Conservation (phyloP, 2,113 vertebrate species). For the Channa maculata region DNA sequence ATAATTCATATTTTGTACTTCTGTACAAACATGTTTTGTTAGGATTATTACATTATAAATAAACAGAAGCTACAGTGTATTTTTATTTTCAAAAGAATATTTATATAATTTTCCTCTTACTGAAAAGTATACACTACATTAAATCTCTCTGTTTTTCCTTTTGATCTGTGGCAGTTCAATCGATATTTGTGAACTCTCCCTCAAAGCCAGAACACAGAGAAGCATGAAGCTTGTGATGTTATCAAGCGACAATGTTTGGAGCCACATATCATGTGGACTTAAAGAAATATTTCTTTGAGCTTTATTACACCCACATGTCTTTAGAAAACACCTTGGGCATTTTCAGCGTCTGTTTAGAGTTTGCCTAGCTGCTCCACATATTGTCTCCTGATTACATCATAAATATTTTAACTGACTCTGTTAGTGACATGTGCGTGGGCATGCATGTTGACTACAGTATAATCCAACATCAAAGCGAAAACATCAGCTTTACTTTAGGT, state of each 20-base stretch:
- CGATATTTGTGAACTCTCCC: constrained; percentile 55
- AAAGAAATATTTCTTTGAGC: constrained; percentile 60
- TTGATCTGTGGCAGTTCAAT: constrained; percentile 50
- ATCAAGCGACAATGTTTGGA: constrained; percentile 61
- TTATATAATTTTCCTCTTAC: constrained; percentile 10
- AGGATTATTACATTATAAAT: no score
- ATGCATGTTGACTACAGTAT: constrained; percentile 4
- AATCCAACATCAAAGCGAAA: constrained; percentile 34
- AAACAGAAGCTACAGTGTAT: no score
- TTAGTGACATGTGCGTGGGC: constrained; percentile 54
- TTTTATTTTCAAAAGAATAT: constrained; percentile 19
- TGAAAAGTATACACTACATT: constrained; percentile 24
- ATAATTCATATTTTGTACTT: neutral
- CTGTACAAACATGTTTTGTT: no score
- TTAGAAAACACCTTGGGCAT: constrained; percentile 61
- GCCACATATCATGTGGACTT: constrained; percentile 54
- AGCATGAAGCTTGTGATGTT: constrained; percentile 65
- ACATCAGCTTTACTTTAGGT: constrained; percentile 29
- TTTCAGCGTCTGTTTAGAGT: constrained; percentile 48
- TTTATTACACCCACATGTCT: constrained; percentile 70
- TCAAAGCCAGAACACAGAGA: constrained; percentile 57
- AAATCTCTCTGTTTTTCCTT: constrained; percentile 57
- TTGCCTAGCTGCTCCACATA: constrained; percentile 48
- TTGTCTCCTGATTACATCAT: constrained; percentile 73
- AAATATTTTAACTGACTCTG: constrained; percentile 68